Evolutionary conservation across 30 jellyfish, hydroid and myxozoan genomes (phyloP), one percentile per base, ranked within the genome.

Genomic region (Turritopsis dohrnii): DNA sequence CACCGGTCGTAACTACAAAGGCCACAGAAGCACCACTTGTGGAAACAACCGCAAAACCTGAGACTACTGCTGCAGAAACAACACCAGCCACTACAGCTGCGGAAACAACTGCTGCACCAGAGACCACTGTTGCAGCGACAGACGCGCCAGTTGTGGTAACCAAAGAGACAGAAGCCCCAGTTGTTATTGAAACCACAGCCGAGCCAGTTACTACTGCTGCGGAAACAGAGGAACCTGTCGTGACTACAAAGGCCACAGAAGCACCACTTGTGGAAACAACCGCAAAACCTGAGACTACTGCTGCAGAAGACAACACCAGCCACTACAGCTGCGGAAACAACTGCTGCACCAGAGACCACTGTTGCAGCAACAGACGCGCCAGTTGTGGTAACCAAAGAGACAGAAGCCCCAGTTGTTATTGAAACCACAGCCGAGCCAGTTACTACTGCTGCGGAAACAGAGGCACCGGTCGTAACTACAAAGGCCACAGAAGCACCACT

Each of bases 281-380:
- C 21, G 87, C 87, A 28, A 81, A 81, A n/a, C 87, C 87, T n/a
- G 87, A 81, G 54, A 81, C 87, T n/a, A 81, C 87, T 0, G 87
- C 71, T 53, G 87, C 81, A 28, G 81, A 54, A 26, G n/a, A n/a
- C n/a, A n/a, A n/a, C n/a, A n/a, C 80, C 87, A 27, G 60, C 13
- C 9, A 41, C 60, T 3, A 21, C 77, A 3, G 86, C 54, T 74
- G 85, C 81, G 1, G 89, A 41, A 30, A 0, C 89, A n/a, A 41
- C 89, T 0, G n/a, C n/a, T n/a, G n/a, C n/a, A n/a, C n/a, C n/a
- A n/a, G 89, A 71, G 41, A 26, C 79, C n/a, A 21, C 89, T 27
- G 87, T 26, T 23, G 89, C 31, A 28, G 86, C 8, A 71, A 28
- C 87, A 21, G n/a, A n/a, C n/a, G n/a, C n/a, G n/a, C n/a, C n/a